phyloP scores from a whole-genome alignment of 2,888 invertebrate species.

The Andrena dorsata region DNA sequence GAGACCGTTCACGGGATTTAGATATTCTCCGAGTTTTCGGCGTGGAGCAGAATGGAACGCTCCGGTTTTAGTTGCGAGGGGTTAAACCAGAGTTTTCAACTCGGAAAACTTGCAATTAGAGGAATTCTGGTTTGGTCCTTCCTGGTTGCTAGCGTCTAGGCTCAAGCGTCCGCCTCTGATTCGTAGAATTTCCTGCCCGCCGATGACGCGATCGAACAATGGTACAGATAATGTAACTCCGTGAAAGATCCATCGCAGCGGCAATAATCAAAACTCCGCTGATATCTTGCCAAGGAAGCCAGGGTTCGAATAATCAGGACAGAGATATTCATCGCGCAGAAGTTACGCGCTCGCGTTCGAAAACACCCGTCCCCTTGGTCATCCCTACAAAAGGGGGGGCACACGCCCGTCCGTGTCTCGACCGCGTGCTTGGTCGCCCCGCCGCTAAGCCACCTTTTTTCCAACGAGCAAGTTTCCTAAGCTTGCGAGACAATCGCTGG shows the following conservation, averaged over 20 bases:
- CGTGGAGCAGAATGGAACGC: neutral
- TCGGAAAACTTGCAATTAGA: neutral
- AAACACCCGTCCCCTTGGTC: constrained; percentile 45
- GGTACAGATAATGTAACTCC: too few species aligned
- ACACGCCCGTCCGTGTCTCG: constrained; percentile 66
- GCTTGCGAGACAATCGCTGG: constrained; percentile 83
- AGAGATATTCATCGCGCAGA: constrained; percentile 20
- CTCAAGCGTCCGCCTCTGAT: too few species aligned
- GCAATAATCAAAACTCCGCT: neutral
- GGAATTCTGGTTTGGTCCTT: neutral
- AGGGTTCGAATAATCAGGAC: constrained; percentile 7
- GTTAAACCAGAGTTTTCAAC: neutral
- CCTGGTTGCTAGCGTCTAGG: too few species aligned
- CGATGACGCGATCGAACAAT: too few species aligned
- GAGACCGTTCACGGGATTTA: neutral
- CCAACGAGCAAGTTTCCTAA: constrained; percentile 80
- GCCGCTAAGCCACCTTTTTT: constrained; percentile 80
- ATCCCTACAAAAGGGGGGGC: constrained; percentile 48
- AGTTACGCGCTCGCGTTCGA: constrained; percentile 37
- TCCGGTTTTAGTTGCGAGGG: neutral
- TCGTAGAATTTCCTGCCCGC: too few species aligned
- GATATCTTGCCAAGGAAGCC: neutral
- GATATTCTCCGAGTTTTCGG: neutral
- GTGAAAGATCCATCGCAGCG: too few species aligned
- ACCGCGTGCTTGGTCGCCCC: constrained; percentile 66